Base-by-base conservation (phyloP, 2,113 vertebrate species). In the Corythaeola cristata region DNA sequence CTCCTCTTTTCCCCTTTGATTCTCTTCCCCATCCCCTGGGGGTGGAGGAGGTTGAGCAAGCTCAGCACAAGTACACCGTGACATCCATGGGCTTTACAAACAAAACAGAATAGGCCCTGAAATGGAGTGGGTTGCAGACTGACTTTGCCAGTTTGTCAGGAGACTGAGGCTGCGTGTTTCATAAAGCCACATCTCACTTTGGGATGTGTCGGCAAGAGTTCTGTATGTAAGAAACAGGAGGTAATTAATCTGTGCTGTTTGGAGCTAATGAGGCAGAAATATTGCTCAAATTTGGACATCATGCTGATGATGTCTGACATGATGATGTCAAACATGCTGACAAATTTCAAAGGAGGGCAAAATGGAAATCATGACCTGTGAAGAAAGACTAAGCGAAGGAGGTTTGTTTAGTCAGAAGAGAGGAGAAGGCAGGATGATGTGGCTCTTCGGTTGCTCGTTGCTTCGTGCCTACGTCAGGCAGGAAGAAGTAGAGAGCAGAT, bases 221-320 rank as follows among this genome's bases (percentile, higher is more conserved):
- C 37, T 66, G 41, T 58, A 2, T 92, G 49, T 77, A 39, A 88
- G 85, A 79, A 95, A 37, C 26, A 32, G 68, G 67, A 94, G 82
- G 45, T 69, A 90, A 94, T 95, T 93, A 92, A 91, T 90, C 50
- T 86, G 53, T 92, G 55, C 67, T 80, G 5, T 88, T 93, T 86
- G 59, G 59, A 62, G 59, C 59, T 93, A 96, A 95, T 26, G 55
- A 96, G 79, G 76, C 88, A 90, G 79, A 80, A 77, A 45, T 77
- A 37, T 21, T 69, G 72, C 76, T 93, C 26, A 45, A 75, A 73
- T 92, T 77, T 95, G 92, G 83, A 73, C 72, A 73, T 73, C 45
- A 17, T 0, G 6, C 82, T 93, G 85, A 41, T 93, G 82, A 44
- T 94, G 66, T 76, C 89, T 86, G 91, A 86, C 80, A 66, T 0